Evolutionary conservation across 2,113 vertebrate species (phyloP).

Genomic region (Rhinogobius similis): DNA sequence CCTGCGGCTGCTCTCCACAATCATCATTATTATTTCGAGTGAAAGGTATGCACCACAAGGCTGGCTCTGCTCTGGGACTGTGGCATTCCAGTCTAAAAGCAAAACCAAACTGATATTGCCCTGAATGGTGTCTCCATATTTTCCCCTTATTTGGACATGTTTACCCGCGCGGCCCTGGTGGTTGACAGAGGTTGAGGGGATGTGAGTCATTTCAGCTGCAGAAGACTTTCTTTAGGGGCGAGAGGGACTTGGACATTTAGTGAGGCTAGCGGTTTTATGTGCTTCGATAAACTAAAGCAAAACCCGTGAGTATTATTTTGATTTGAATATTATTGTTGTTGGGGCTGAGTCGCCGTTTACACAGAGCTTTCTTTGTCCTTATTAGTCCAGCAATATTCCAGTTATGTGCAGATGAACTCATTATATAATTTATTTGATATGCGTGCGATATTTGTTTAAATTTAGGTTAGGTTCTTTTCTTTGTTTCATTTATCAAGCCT

Average conservation of each 20-base stretch:
- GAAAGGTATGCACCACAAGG: slow-evolving; percentile 69
- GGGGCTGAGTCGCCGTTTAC: too few relatives aligned
- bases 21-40: slow-evolving; percentile 68
- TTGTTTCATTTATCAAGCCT: background rate
- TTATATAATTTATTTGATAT: background rate
- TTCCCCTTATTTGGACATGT: slow-evolving; percentile 99
- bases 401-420: background rate
- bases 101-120: slow-evolving; percentile 86
- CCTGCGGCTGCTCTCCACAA: slow-evolving; percentile 57
- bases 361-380: background rate
- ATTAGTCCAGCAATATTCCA: background rate
- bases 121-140: slow-evolving; percentile 84
- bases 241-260: slow-evolving; percentile 60
- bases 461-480: too few relatives aligned
- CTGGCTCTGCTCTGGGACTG: slow-evolving; percentile 72
- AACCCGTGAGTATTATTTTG: slow-evolving; percentile 74
- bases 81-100: slow-evolving; percentile 79
- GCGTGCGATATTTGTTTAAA: background rate
- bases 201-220: slow-evolving; percentile 79
- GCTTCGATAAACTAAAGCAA: slow-evolving; percentile 45
- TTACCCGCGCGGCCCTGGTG: slow-evolving; percentile 88
- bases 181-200: slow-evolving; percentile 83
- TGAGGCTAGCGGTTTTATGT: slow-evolving; percentile 44
- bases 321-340: slow-evolving; percentile 16
- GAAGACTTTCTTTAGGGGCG: slow-evolving; percentile 64